These are phyloP conservation scores for Drosophila stalkeri DNA, from an alignment of 2,888 invertebrate species.

Conservation along the genomic window DNA sequence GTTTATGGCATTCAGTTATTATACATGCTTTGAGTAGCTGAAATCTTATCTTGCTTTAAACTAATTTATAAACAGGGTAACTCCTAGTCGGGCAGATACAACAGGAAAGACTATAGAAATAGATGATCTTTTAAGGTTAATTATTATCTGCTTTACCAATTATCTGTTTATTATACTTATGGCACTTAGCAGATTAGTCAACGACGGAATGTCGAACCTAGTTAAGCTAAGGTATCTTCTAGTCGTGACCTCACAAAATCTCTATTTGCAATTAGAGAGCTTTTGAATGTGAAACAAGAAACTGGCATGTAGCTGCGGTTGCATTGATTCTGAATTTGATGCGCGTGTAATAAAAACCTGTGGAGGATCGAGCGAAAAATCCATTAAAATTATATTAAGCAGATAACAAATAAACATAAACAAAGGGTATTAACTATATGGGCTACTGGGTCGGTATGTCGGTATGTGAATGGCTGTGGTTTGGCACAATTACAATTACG, in stretches of 20 bases:
- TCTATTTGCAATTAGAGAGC: slow-evolving; percentile 27
- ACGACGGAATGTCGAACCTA: neutral
- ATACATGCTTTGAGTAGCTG: neutral
- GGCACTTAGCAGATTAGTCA: neutral
- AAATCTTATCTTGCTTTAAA: too few relatives aligned
- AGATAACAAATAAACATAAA: slow-evolving; percentile 37
- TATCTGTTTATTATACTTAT: neutral
- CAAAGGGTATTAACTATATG: slow-evolving; percentile 51
- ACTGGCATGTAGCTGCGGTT: slow-evolving; percentile 56
- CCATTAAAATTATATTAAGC: slow-evolving; percentile 8
- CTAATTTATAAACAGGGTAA: neutral
- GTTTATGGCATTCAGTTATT: neutral
- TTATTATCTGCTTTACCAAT: too few relatives aligned
- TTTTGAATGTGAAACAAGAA: slow-evolving; percentile 35
- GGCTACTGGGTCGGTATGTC: slow-evolving; percentile 60
- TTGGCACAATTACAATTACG: slow-evolving; percentile 56
- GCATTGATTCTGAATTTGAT: slow-evolving; percentile 42
- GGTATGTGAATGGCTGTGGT: slow-evolving; percentile 40
- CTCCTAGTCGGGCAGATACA: neutral
- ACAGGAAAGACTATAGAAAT: neutral
- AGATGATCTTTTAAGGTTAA: neutral
- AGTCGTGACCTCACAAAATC: neutral
- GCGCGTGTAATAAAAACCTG: slow-evolving; percentile 24
- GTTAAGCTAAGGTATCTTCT: neutral
- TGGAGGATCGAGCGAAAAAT: slow-evolving; percentile 25